Base-by-base conservation (phyloP, 1,140 invertebrate genomes). In the Papilio glaucus region DNA sequence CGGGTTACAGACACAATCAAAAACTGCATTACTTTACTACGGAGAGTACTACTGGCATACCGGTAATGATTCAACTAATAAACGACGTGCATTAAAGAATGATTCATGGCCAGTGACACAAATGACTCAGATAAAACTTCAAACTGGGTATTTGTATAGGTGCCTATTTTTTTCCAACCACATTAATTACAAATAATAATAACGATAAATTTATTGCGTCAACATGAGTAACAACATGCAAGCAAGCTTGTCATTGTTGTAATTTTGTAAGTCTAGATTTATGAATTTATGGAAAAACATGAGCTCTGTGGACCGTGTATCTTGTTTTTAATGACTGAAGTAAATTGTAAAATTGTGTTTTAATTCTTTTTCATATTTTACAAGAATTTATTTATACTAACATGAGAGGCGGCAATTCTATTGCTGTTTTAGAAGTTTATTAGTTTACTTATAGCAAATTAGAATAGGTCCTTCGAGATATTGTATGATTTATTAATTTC, bases 41-140 rank as follows among this genome's bases (percentile, higher is more conserved):
- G 29, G 29, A 33, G 29, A 33, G 6, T 33, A 33, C 2, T 33
- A 33, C 29, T 33, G 29, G 45, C 18, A 12, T 24, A 57, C 6
- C 18, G 5, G 37, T 65, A 38, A 62, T 62, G 29, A 65, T 65
- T 65, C 62, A 65, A 39, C 33, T 37, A 65, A 65, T 65, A 24
- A 57, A 57, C 5, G 18, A 26, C 49, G 10, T 57, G 4, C 49
- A 26, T 33, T 62, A 38, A 60, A 62, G 4, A 62, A 65, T 65
- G 62, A 65, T 65, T 65, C 62, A 65, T 39, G 12, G n/a, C 33
- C 24, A 63, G 1, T 41, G 37, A 65, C 62, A 42, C 13, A 39
- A 65, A 65, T 65, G 62, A 65, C 15, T 65, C 33, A 65, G 29
- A 12, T 37, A 62, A 62, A 53, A 18, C 45, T 65, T 41, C 37